These are phyloP conservation scores for Sicus ferrugineus DNA, from an alignment of 2,888 invertebrate species.

Conservation along the genomic window DNA sequence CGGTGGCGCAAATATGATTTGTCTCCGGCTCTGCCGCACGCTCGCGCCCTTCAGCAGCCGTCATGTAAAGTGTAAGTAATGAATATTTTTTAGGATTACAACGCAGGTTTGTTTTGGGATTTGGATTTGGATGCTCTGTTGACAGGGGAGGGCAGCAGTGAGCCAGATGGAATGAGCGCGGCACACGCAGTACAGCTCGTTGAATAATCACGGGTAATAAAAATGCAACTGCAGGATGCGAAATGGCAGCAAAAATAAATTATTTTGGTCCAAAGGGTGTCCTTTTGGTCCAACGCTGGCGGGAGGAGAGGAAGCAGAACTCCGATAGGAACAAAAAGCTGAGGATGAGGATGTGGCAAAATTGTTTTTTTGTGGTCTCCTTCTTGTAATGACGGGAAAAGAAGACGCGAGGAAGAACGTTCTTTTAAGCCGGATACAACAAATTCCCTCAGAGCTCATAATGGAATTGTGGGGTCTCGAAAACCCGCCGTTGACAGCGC, in stretches of 20 bases:
- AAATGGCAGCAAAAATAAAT: slow-evolving; percentile 38
- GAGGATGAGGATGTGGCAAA: not conserved
- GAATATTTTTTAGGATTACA: slow-evolving; percentile 36
- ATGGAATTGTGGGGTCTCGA: too few relatives aligned
- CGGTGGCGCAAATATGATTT: slow-evolving; percentile 29
- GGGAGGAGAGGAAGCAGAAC: slow-evolving; percentile 25
- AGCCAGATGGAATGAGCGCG: not conserved
- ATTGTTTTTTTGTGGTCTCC: too few relatives aligned
- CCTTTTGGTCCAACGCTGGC: not conserved
- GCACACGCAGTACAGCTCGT: slow-evolving; percentile 26
- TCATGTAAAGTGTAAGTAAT: slow-evolving; percentile 35
- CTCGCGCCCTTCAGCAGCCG: not conserved
- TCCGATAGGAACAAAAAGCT: not conserved
- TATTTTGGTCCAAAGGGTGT: slow-evolving; percentile 33
- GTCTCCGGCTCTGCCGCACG: slow-evolving; percentile 6
- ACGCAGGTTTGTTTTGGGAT: slow-evolving; percentile 29
- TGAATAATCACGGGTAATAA: slow-evolving; percentile 45
- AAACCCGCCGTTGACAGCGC: too few relatives aligned
- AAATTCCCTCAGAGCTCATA: too few relatives aligned
- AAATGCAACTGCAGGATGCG: slow-evolving; percentile 40
- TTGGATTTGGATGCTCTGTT: slow-evolving; percentile 1
- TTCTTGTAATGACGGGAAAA: too few relatives aligned
- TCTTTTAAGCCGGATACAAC: too few relatives aligned
- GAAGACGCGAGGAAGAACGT: too few relatives aligned
- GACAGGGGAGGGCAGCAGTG: not conserved